Evolutionary conservation across 2,113 vertebrate genomes (phyloP), one percentile per base, ranked within the genome.

Genomic region (Tamias sibiricus): DNA sequence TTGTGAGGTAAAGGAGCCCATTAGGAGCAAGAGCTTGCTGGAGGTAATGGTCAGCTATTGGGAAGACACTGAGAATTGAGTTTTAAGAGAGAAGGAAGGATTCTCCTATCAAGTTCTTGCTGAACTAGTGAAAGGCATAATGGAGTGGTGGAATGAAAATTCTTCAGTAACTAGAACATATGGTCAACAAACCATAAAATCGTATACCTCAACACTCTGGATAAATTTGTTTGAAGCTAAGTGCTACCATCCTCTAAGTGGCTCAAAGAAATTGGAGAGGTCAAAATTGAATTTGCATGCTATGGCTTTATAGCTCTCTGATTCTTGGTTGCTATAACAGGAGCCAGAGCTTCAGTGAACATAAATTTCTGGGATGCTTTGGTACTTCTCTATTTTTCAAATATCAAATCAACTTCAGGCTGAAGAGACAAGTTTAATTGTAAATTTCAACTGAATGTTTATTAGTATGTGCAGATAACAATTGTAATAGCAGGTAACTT

Each of bases 101-200:
- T 68, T 87, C 49, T 94, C 64, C n/a, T 94, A 30, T 75, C 10
- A 94, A 71, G 69, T 91, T 77, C 72, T 93, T 88, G 40, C 40
- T 77, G 17, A 93, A 30, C 4, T 35, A 47, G 32, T n/a, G 24
- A 72, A 37, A 96, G 22, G 76, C 9, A 49, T n/a, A 85, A 9
- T 37, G 26, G 20, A 47, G 8, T 69, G 10, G 2, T 86, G 28
- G n/a, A 44, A 81, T 9, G 10, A 35, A 44, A 82, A 4, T 79
- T 76, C 54, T 87, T 84, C 14, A 81, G 8, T 71, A 62, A 75
- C 62, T 72, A 47, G 35, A 90, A 81, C 17, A 30, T 88, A 84
- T 93, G 59, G 47, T 85, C 59, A 82, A 77, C n/a, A 68, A 24
- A 90, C 40, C 30, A 74, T 81, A 82, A 35, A 24, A 13, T 93